Evolutionary conservation across 2,888 invertebrate genomes (phyloP), one percentile per base, ranked within the genome.

Genomic region (Parnassius mnemosyne): DNA sequence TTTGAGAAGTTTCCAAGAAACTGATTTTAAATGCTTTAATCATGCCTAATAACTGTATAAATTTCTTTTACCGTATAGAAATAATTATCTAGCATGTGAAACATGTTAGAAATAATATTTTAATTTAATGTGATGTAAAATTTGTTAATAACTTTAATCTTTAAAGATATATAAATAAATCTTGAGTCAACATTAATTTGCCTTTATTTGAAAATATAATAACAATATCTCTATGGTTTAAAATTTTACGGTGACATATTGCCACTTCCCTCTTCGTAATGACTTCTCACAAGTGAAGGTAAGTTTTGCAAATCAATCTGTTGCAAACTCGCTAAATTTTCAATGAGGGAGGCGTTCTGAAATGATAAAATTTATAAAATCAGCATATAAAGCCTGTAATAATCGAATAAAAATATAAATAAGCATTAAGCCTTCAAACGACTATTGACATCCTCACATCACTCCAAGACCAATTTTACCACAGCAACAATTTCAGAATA

Each of bases 311-410:
- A 61, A 66, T 86, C 72, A 34, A 85, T 69, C 51, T 83, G 72
- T 68, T 79, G 81, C 5, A 80, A 66, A 57, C 74, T 78, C 34
- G 84, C 82, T 53, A 90, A 67, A 11, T 70, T 76, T 61, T 74
- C 70, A 53, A 84, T 68, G 53, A 85, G 60, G 43, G 74, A 61
- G 62, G 81, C 74, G 78, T 88, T 89, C 90, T 90, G 81, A 69
- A 86, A 81, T 61, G 7, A 49, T n/a, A n/a, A 49, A 44, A 41
- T 20, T 10, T 50, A n/a, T n/a, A 52, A 52, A 16, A 20, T 52
- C 20, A 2, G 34, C 2, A 43, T 43, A 43, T 1, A 10, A 43
- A 43, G 34, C 34, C 5, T 0, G 34, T 34, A 34, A 7, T 34
- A 5, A 34, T 34, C 34, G 0, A 34, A 34, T 34, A 34, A 34